Evolutionary conservation across 1,140 invertebrate species (phyloP).

Genomic region (Drosophila albomicans): DNA sequence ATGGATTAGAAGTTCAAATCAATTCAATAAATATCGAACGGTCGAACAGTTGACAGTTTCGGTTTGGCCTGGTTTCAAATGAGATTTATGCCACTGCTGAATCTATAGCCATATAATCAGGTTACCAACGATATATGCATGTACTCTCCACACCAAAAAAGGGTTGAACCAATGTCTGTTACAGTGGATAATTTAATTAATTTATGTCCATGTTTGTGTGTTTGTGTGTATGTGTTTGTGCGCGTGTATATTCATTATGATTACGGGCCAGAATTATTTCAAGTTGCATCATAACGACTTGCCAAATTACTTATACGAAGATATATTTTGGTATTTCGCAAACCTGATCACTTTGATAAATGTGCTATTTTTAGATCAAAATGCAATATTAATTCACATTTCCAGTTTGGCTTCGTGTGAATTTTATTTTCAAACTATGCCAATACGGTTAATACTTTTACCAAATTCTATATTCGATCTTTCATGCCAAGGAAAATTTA

Average conservation of each 20-base stretch:
- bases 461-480: too few species aligned
- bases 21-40: conserved; percentile 40
- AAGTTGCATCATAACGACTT: not conserved
- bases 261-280: not conserved
- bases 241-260: not conserved
- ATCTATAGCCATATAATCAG: conserved; percentile 9
- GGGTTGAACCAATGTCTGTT: not conserved
- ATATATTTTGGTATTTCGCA: too few species aligned
- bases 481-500: too few species aligned
- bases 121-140: not conserved
- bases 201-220: not conserved
- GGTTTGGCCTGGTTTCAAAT: conserved; percentile 24
- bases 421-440: not conserved
- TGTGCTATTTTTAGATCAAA: not conserved
- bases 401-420: not conserved
- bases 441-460: too few species aligned
- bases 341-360: not conserved
- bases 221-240: not conserved
- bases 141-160: conserved; percentile 3
- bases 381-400: not conserved
- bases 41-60: conserved; percentile 19
- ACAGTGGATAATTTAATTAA: conserved; percentile 4
- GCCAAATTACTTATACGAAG: not conserved
- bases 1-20: conserved; percentile 40
- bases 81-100: conserved; percentile 20